Percentiles rank a stretch among this genome's conserved stretches.
These are phyloP conservation scores for Oryzias melastigma DNA, from an alignment of 2,113 vertebrate species.

Conservation along the genomic window DNA sequence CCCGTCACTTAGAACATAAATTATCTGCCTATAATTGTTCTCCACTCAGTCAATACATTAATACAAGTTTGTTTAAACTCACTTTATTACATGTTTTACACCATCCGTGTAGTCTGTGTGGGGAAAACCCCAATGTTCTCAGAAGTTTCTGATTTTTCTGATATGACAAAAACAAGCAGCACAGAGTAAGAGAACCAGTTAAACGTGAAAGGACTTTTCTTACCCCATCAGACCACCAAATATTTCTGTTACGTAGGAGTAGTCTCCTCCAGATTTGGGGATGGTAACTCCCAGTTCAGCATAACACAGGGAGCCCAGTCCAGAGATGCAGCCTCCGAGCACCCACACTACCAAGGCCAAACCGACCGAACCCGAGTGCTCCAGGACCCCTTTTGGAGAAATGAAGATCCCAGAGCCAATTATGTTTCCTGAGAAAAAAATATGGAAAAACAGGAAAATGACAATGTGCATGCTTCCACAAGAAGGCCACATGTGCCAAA, in stretches of 20 bases:
- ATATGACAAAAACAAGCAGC: too few species aligned
- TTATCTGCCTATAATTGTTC: too few species aligned
- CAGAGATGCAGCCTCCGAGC: constrained; percentile 87
- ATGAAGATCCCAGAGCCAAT: constrained; percentile 99
- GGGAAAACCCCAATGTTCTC: too few species aligned
- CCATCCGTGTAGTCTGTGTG: too few species aligned
- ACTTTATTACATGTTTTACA: too few species aligned
- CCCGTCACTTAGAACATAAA: too few species aligned
- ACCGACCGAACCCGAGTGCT: constrained; percentile 93
- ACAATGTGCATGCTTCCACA: background rate
- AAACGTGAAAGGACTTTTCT: constrained; percentile 18
- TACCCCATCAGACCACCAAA: constrained; percentile 95
- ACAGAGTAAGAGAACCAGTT: too few species aligned
- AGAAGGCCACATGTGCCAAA: too few species aligned
- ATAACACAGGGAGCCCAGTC: constrained; percentile 92
- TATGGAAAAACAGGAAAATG: background rate
- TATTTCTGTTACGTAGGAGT: constrained; percentile 95
- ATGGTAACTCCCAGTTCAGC: constrained; percentile 96
- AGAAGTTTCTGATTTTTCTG: too few species aligned
- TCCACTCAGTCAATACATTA: too few species aligned
- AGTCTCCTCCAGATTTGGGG: constrained; percentile 96
- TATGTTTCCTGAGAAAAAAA: constrained; percentile 85
- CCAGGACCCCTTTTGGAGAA: constrained; percentile 94
- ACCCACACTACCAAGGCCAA: constrained; percentile 91
- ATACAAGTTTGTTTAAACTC: too few species aligned